phyloP scores from a whole-genome alignment of 92 coral and sea anemone species.

The Micromussa lordhowensis region DNA sequence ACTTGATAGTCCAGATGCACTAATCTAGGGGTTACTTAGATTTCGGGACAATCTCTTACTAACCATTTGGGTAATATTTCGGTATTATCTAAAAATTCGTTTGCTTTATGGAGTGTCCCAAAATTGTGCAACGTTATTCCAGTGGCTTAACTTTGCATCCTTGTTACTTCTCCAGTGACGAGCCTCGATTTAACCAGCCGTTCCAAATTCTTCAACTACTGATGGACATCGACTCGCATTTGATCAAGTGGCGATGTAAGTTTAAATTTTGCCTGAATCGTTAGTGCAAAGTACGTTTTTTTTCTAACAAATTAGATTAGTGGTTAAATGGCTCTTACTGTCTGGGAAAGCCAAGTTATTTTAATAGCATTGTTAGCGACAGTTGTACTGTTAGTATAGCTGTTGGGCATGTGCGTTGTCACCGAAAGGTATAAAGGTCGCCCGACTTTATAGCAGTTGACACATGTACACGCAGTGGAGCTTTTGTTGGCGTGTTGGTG shows the following conservation, averaged over 20 bases:
- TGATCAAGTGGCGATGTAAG: constrained; percentile 99
- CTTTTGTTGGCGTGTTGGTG: neutral
- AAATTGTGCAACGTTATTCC: neutral
- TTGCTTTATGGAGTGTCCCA: no score
- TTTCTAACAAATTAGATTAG: no score
- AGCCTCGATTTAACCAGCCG: constrained; percentile 95
- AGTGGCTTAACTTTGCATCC: neutral
- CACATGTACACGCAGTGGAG: neutral
- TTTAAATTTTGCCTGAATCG: neutral
- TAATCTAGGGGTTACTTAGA: no score
- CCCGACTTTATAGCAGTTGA: neutral
- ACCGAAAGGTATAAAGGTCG: neutral
- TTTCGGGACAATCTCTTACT: no score
- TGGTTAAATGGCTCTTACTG: neutral
- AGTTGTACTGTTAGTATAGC: no score
- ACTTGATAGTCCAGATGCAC: no score
- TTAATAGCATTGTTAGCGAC: no score
- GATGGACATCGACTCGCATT: constrained; percentile 94
- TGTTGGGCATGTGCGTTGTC: neutral
- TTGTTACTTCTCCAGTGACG: constrained; percentile 75
- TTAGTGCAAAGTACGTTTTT: neutral
- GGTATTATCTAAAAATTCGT: no score
- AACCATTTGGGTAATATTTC: no score
- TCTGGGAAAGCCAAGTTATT: neutral
- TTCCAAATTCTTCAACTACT: constrained; percentile 88